These are phyloP conservation scores for Ploceus nigricollis DNA, from an alignment of 2,113 vertebrate genomes.

Conservation along the genomic window DNA sequence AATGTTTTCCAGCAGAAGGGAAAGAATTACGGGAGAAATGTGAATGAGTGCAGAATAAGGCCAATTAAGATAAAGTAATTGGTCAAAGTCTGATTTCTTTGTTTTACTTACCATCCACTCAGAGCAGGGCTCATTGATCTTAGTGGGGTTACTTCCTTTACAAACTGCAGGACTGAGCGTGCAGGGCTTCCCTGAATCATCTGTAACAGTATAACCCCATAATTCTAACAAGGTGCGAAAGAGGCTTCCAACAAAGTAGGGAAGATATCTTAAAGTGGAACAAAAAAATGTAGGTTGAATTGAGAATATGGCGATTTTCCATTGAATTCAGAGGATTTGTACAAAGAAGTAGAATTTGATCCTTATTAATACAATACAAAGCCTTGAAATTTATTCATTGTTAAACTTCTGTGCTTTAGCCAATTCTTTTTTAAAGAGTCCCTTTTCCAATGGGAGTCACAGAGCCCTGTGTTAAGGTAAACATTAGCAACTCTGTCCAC, in stretches of 20 bases:
- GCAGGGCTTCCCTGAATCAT: not conserved
- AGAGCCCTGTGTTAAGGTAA: conserved; percentile 13
- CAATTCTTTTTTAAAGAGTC: not conserved
- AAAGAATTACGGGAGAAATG: not conserved
- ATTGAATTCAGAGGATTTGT: not conserved
- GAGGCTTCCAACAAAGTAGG: not conserved
- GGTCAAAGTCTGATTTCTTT: conserved; percentile 4
- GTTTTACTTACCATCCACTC: not conserved
- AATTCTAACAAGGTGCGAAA: not conserved
- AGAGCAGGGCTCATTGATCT: not conserved
- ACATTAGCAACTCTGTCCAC: conserved; percentile 19
- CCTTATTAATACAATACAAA: conserved; percentile 40
- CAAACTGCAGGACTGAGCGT: not conserved
- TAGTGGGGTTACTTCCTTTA: not conserved
- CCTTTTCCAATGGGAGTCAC: not conserved
- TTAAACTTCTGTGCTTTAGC: conserved; percentile 19
- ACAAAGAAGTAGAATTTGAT: conserved; percentile 14
- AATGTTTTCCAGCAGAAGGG: not conserved
- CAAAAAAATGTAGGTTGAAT: not conserved
- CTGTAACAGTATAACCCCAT: not conserved
- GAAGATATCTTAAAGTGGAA: not conserved
- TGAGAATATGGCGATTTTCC: not conserved
- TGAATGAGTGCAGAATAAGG: not conserved
- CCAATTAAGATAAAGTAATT: conserved; percentile 20
- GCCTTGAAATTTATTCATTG: conserved; percentile 12